These are phyloP conservation scores for Sinohyriopsis cumingii DNA, from an alignment of 2,888 invertebrate species.

Conservation along the genomic window DNA sequence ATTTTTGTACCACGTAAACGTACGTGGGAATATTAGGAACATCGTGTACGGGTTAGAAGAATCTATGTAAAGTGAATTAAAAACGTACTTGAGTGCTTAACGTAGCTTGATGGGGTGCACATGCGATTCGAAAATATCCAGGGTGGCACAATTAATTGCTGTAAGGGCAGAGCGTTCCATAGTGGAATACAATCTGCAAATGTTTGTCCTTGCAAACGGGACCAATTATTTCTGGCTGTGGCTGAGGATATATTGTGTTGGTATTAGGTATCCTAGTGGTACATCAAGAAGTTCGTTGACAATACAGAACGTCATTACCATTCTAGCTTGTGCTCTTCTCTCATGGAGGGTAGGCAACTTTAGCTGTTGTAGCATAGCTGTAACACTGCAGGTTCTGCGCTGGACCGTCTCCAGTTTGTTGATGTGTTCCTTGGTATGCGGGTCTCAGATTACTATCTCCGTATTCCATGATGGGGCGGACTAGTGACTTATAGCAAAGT, in stretches of 20 bases:
- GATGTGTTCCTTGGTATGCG: conserved; percentile 2
- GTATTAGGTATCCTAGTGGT: neutral
- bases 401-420: conserved; percentile 9
- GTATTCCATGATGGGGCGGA: no score
- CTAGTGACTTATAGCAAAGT: no score
- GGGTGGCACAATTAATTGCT: no score
- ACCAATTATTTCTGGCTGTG: conserved; percentile 5
- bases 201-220: conserved; percentile 2
- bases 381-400: conserved; percentile 1
- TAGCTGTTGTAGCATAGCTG: conserved; percentile 4
- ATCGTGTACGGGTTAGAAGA: no score
- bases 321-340: neutral
- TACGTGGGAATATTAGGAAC: no score
- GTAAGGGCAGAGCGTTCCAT: no score
- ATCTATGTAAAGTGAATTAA: no score
- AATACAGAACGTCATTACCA: conserved; percentile 6
- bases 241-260: neutral
- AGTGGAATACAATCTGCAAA: neutral
- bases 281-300: conserved; percentile 1
- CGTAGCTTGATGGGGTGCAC: no score
- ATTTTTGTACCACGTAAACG: no score
- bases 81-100: no score
- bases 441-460: conserved; percentile 1
- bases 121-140: no score
- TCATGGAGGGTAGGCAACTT: conserved; percentile 7